phyloP scores from a whole-genome alignment of 2,888 invertebrate genomes.

The Melinaea marsaeus region DNA sequence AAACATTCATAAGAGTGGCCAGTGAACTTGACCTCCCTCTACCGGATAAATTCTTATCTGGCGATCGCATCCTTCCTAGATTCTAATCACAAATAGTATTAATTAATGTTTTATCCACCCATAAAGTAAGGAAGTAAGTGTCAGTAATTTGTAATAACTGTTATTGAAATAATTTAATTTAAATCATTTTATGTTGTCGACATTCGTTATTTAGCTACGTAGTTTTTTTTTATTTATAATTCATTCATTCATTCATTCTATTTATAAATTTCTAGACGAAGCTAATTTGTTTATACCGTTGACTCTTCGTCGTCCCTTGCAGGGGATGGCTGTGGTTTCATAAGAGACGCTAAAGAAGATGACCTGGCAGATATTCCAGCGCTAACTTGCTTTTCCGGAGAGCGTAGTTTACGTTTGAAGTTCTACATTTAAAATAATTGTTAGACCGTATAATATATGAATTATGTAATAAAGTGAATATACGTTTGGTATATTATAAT shows the following conservation, averaged over 20 bases:
- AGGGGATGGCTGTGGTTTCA: slow-evolving; percentile 59
- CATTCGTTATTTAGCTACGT: too few relatives aligned
- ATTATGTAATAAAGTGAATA: not conserved
- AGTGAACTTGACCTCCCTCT: slow-evolving; percentile 58
- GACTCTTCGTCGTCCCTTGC: slow-evolving; percentile 52
- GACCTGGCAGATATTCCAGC: slow-evolving; percentile 64
- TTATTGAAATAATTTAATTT: too few relatives aligned
- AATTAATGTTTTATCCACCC: not conserved
- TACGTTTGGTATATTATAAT: not conserved
- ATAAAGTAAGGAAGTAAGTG: too few relatives aligned
- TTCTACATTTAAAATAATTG: slow-evolving; percentile 64
- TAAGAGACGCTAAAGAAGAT: slow-evolving; percentile 66
- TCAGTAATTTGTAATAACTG: too few relatives aligned
- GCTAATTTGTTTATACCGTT: slow-evolving; percentile 23
- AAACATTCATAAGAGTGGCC: slow-evolving; percentile 62
- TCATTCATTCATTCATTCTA: not conserved
- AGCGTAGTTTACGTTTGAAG: slow-evolving; percentile 79
- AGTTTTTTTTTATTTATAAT: not conserved
- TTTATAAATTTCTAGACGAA: not conserved
- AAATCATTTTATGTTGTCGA: too few relatives aligned
- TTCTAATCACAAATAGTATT: slow-evolving; percentile 37
- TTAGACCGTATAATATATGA: not conserved
- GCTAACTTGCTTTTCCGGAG: slow-evolving; percentile 71
- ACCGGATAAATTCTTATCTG: slow-evolving; percentile 43
- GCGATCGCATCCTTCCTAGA: slow-evolving; percentile 51